Evolutionary conservation across 2,113 vertebrate species (phyloP), one percentile per base, ranked within the genome.

Genomic region (Gambusia holbrooki): DNA sequence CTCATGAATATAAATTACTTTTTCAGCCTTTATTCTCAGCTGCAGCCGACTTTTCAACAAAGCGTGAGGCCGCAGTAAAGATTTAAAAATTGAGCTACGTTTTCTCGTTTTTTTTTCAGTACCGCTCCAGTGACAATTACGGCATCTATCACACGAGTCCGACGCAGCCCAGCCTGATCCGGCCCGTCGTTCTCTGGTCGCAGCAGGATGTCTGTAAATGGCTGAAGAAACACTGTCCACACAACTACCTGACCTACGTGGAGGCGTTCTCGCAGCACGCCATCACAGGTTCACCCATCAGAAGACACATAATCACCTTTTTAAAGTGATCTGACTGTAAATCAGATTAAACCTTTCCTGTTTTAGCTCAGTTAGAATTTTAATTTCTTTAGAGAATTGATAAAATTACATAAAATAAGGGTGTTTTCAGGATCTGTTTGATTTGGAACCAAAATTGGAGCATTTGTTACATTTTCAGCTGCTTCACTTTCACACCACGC

Each of bases 141-240:
- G 96, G 96, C 28, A 94, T 96, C 33, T 99, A 98, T 92, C 96
- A 98, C 93, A 97, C 97, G 0, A 99, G 97, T 75, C 97, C 97
- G 11, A 95, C 96, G 0, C 94, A 97, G 90, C 95, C 96, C 62
- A 96, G 90, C 84, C 93, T 98, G 88, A 95, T 95, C 62, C 95
- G 96, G 48, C 97, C 97, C 0, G 98, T 98, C 76, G 97, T 98
- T 75, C 92, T 99, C 40, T 99, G 98, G 98, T 96, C 94, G 14
- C 97, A 98, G 85, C 98, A 98, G 85, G 98, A 99, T 2, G 98
- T 99, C 69, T 99, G 98, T 91, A 96, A 95, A 90, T 99, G 98
- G 97, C 94, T 99, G 83, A 99, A 99, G 94, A 98, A 97, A 66
- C 96, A 98, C 87, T 99, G 98, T 88, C 97, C 98, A 0, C 97